Base-by-base conservation (phyloP, 2,797 vertebrate species). In the Microcaecilia unicolor region DNA sequence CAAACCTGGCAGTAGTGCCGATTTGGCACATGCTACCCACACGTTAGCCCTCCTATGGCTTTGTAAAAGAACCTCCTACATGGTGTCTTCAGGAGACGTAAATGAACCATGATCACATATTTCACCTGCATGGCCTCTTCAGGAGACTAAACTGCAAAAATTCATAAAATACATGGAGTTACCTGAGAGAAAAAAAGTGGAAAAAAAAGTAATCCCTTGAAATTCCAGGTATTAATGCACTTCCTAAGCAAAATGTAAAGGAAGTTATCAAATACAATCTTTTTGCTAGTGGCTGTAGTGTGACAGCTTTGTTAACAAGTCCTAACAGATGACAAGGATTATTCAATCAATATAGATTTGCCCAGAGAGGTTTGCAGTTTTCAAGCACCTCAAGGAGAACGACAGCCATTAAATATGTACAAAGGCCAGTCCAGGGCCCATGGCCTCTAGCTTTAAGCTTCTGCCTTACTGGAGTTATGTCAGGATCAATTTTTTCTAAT, bases 261-360 rank as follows among this genome's bases (percentile, higher is more conserved):
- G 70, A 64, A 73, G 69, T 73, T 79, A 75, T 73, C 79, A 77
- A 81, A 72, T 74, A 72, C 80, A 81, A 77, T 70, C 68, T 74
- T 74, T 82, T 85, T 82, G 69, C 75, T 85, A 68, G 74, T 85
- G 80, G 78, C 80, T 81, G 67, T 71, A 65, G 72, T 61, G 69
- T 80, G 83, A 84, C 83, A 83, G 85, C 80, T 88, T 84, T 87
- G 81, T 88, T 86, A 87, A n/a, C n/a, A n/a, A n/a, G 82, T 80
- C 78, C 74, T 69, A 84, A 71, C 81, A 84, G 80, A 88, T 86
- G 80, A 87, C 78, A 77, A 64, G 76, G 78, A 85, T 88, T 87
- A 86, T 79, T 85, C 78, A 72, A 76, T 86, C 81, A 81, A 81
- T 65, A 77, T 70, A 66, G 70, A 74, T 58, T 73, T 72, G 70